Evolutionary conservation across 2,888 invertebrate species (phyloP).

Genomic region (Criorhina ranunculi): DNA sequence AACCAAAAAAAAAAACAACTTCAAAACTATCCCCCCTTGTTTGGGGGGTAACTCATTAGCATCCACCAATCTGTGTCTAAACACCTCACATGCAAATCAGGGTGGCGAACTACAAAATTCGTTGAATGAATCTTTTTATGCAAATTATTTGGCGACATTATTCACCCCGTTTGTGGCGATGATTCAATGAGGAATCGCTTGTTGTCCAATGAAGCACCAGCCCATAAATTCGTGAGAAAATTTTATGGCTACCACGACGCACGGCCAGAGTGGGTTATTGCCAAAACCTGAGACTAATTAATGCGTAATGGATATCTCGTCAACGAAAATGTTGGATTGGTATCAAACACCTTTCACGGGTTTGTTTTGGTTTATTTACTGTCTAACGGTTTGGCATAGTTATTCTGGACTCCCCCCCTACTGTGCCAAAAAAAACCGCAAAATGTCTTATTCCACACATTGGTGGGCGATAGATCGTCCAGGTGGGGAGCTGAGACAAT

Average conservation of each 20-base stretch:
- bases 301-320: constrained; percentile 45
- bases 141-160: constrained; percentile 6
- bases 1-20: not conserved
- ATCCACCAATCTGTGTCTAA: constrained; percentile 1
- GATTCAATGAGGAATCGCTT: constrained; percentile 2
- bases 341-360: constrained; percentile 32
- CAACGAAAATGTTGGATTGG: constrained; percentile 26
- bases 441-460: not conserved
- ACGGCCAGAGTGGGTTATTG: constrained; percentile 14
- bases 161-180: not conserved
- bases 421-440: not conserved
- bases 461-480: not conserved
- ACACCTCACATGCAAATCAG: constrained; percentile 21
- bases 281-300: constrained; percentile 44
- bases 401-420: constrained; percentile 2
- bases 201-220: not conserved
- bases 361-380: constrained; percentile 27
- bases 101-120: constrained; percentile 15
- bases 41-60: constrained; percentile 25
- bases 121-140: constrained; percentile 29
- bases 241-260: not conserved
- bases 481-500: constrained; percentile 1
- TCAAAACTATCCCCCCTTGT: constrained; percentile 3
- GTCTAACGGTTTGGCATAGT: constrained; percentile 45
- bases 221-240: constrained; percentile 48